phyloP scores from a whole-genome alignment of 2,113 vertebrate species.

The Leptobrachium leishanense region DNA sequence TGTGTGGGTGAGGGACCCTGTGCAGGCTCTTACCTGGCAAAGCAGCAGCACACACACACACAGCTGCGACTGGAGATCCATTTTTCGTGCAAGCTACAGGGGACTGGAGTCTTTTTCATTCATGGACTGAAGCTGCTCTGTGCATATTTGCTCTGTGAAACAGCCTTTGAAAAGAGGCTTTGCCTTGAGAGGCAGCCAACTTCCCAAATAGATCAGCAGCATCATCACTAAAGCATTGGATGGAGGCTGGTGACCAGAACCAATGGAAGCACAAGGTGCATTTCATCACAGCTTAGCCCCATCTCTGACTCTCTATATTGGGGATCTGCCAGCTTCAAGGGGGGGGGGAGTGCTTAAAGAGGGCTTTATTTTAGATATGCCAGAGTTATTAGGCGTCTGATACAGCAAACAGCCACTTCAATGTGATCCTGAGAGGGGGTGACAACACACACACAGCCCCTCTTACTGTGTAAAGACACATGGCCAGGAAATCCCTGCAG shows the following conservation, averaged over 20 bases:
- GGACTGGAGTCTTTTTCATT: conserved; percentile 81
- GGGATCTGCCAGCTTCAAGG: conserved; percentile 56
- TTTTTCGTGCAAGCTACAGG: conserved; percentile 87
- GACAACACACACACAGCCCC: too few species aligned
- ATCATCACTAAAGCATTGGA: conserved; percentile 90
- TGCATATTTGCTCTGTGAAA: conserved; percentile 97
- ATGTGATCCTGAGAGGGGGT: too few species aligned
- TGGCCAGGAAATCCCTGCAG: too few species aligned
- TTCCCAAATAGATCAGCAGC: conserved; percentile 96
- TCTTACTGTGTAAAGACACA: too few species aligned
- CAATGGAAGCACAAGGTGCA: conserved; percentile 93
- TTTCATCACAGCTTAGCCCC: conserved; percentile 78
- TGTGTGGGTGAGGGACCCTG: not conserved
- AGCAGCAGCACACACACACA: conserved; percentile 78
- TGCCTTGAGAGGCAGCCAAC: conserved; percentile 88
- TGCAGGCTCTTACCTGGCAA: conserved; percentile 84
- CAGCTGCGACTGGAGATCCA: conserved; percentile 80
- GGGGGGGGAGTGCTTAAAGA: not conserved
- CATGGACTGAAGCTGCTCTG: conserved; percentile 84
- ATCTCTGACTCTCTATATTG: conserved; percentile 69
- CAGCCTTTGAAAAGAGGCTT: conserved; percentile 82
- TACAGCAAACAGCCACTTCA: too few species aligned
- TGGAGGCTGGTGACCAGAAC: conserved; percentile 87
- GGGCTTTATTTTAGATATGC: too few species aligned
- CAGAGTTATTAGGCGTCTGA: too few species aligned